Evolutionary conservation across 1,140 invertebrate genomes (phyloP).

Genomic region (Euwallacea similis): DNA sequence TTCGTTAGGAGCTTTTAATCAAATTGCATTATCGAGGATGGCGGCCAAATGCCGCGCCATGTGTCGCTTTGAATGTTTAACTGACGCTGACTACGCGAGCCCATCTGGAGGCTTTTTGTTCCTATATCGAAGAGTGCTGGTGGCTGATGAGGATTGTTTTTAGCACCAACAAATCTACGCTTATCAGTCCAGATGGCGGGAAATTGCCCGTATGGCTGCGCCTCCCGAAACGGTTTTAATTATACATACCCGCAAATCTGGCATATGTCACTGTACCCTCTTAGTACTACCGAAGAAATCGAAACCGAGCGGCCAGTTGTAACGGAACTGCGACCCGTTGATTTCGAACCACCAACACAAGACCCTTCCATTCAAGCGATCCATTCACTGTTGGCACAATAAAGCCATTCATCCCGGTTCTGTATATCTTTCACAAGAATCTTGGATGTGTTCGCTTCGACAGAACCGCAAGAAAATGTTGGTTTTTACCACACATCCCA

Average conservation of each 20-base stretch:
- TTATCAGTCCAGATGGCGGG: slow-evolving; percentile 32
- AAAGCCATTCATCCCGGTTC: slow-evolving; percentile 13
- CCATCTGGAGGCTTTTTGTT: no score
- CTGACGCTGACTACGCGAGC: no score
- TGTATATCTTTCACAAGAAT: slow-evolving; percentile 13
- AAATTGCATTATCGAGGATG: slow-evolving; percentile 38
- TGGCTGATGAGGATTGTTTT: no score
- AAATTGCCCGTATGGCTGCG: slow-evolving; percentile 29
- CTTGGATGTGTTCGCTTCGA: neutral
- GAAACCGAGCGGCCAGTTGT: slow-evolving; percentile 7
- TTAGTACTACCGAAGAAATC: neutral
- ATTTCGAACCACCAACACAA: slow-evolving; percentile 14
- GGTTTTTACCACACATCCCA: no score
- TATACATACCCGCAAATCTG: slow-evolving; percentile 6
- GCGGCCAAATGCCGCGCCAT: slow-evolving; percentile 37
- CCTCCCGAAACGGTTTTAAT: slow-evolving; percentile 10
- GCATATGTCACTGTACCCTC: neutral
- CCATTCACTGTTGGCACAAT: slow-evolving; percentile 23
- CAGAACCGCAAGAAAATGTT: no score
- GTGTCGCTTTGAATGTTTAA: slow-evolving; percentile 17
- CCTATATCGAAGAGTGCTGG: no score
- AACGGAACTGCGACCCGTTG: slow-evolving; percentile 28
- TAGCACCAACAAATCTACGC: slow-evolving; percentile 12
- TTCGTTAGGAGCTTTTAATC: slow-evolving; percentile 26
- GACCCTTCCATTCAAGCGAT: slow-evolving; percentile 13